A percentile compares a stretch with the other conserved stretches of the same genome.
Evolutionary conservation across 2,113 vertebrate species (phyloP).

Genomic region (Hemichromis elongatus): DNA sequence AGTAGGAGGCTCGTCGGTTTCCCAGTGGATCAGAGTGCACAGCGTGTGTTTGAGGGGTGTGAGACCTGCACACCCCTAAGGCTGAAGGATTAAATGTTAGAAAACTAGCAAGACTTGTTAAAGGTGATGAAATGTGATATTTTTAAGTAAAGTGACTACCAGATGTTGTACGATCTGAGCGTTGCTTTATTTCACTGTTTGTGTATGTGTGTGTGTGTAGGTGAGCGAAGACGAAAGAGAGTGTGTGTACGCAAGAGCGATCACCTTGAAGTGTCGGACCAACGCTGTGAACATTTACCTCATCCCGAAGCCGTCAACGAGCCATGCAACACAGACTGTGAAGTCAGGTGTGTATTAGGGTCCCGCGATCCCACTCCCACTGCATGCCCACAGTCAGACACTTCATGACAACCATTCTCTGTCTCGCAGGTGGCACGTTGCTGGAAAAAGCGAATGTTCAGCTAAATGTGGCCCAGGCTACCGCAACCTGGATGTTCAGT

Average conservation of each 20-base stretch:
- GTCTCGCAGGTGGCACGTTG: slow-evolving; percentile 81
- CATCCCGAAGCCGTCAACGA: slow-evolving; percentile 71
- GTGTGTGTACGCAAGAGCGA: slow-evolving; percentile 85
- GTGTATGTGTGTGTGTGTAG: slow-evolving; percentile 15
- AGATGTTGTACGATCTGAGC: slow-evolving; percentile 21
- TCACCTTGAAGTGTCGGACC: slow-evolving; percentile 81
- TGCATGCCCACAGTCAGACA: neutral
- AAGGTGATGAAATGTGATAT: slow-evolving; percentile 4
- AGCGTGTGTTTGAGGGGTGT: neutral
- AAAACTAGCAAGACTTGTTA: slow-evolving; percentile 6
- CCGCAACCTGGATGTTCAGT: slow-evolving; percentile 82
- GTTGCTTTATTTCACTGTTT: neutral
- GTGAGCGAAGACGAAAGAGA: slow-evolving; percentile 75
- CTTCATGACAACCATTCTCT: neutral
- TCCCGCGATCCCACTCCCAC: neutral
- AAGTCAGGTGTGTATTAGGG: slow-evolving; percentile 80
- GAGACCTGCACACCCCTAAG: neutral
- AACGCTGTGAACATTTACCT: slow-evolving; percentile 82
- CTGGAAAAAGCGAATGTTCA: slow-evolving; percentile 89
- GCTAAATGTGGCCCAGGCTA: slow-evolving; percentile 85
- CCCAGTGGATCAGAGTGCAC: slow-evolving; percentile 5
- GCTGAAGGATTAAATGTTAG: slow-evolving; percentile 1
- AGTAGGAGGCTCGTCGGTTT: neutral
- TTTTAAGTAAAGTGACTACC: neutral
- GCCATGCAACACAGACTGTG: slow-evolving; percentile 87